Evolutionary conservation across 2,888 invertebrate species (phyloP).

Genomic region (Tipula vernalis): DNA sequence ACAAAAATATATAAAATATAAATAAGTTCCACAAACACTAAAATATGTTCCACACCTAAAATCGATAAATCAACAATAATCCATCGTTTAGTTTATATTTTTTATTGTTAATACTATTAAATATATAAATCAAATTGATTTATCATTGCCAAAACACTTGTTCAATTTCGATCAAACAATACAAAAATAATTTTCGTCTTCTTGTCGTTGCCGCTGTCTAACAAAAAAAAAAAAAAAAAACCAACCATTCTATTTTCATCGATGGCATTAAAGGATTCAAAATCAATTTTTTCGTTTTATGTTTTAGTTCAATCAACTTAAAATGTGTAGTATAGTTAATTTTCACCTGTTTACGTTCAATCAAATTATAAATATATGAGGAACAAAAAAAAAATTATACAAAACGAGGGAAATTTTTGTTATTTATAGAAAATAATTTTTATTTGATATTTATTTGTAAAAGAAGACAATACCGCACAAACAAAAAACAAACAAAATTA

Average conservation of each 20-base stretch:
- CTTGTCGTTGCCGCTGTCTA: background rate
- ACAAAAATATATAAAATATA: background rate
- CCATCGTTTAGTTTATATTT: background rate
- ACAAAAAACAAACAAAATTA: background rate
- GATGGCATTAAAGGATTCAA: conserved; percentile 4
- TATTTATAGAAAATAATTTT: background rate
- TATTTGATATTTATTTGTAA: background rate
- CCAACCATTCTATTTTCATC: background rate
- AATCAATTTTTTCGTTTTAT: conserved; percentile 4
- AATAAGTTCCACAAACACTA: background rate
- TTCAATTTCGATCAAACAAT: background rate
- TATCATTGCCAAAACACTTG: background rate
- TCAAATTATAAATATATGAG: background rate
- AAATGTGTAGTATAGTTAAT: background rate
- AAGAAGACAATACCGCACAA: background rate
- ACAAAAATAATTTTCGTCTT: background rate
- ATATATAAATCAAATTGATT: background rate
- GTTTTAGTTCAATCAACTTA: background rate
- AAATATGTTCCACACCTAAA: background rate
- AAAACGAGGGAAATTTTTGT: background rate
- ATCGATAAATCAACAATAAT: background rate
- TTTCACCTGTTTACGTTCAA: background rate
- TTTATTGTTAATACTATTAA: background rate
- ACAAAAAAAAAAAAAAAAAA: background rate
- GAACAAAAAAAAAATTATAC: background rate